Evolutionary conservation across 2,797 vertebrate genomes (phyloP).

Genomic region (Smutsia temminckii): DNA sequence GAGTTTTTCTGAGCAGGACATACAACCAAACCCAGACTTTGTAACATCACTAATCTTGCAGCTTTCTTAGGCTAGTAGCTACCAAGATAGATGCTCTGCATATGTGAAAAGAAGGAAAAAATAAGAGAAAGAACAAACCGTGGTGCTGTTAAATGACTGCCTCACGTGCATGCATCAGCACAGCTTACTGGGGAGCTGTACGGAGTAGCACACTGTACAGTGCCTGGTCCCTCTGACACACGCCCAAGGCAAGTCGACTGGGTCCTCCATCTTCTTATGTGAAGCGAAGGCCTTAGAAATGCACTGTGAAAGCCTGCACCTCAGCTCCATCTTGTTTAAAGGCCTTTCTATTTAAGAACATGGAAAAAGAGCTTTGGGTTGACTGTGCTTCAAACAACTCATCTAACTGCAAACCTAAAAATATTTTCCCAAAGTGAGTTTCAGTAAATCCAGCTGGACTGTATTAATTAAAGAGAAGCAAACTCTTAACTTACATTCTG

Average conservation of each 20-base stretch:
- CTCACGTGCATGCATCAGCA: no score
- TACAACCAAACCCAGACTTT: background rate
- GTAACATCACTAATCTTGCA: background rate
- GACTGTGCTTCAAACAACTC: background rate
- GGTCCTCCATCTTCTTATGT: background rate
- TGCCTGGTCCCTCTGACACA: background rate
- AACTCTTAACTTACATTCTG: background rate
- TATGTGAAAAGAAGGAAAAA: background rate
- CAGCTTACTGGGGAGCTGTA: background rate
- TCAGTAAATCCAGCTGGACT: background rate
- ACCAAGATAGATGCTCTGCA: background rate
- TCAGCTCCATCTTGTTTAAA: background rate
- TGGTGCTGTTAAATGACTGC: background rate
- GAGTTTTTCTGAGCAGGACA: background rate
- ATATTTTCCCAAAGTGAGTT: background rate
- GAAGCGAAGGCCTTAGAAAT: background rate
- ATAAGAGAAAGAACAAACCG: background rate
- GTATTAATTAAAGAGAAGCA: background rate
- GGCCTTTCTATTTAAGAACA: background rate
- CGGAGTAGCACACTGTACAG: no score
- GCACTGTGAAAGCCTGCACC: background rate
- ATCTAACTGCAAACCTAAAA: background rate
- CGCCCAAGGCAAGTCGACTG: rapidly evolving
- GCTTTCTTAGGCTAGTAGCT: background rate
- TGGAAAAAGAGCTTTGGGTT: background rate